Base-by-base conservation (phyloP, 1,140 invertebrate genomes). In the Microplitis mediator region DNA sequence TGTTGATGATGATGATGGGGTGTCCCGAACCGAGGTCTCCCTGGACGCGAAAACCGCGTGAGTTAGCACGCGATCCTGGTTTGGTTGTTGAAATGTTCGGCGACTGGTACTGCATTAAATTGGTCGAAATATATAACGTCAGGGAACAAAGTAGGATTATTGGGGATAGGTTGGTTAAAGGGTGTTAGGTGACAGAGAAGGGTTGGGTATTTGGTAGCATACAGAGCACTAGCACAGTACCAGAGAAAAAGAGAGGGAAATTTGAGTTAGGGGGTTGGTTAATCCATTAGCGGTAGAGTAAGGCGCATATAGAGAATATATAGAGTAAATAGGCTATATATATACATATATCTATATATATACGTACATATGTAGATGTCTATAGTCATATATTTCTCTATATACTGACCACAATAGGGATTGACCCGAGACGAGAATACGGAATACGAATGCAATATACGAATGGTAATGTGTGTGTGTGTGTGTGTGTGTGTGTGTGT, bases 201-300 rank as follows among this genome's bases (percentile, higher is more conserved):
- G n/a, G 9, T 56, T 14, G 9, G n/a, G n/a, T 23, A 23, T 56
- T 56, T 5, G 23, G 23, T 56, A 3, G n/a, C 52, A 56, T n/a
- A 6, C 4, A 45, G 35, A 36, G 34, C 34, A 13, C n/a, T 50
- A 32, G 11, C 14, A 31, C 32, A n/a, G n/a, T 36, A 6, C 16
- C 6, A 34, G 58, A 39, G 60, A 16, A 8, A 31, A 52, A 32
- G 60, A 31, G 6, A 11, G 13, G 14, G 23, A 16, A 60, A 16
- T 16, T 35, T 61, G 68, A 39, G 60, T 16, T 63, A 56, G 51
- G 51, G 64, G 62, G 31, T 36, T 71, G 32, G 70, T 58, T 65
- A 66, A 66, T 72, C 70, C 70, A 72, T 66, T 72, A 72, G 62
- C 35, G 50, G 67, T 69, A 3, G 32, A n/a, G n/a, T 35, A 54